Evolutionary conservation across 53 echinoderm and acorn worm genomes (phyloP), one percentile per base, ranked within the genome.

Genomic region (Holothuria leucospilota): DNA sequence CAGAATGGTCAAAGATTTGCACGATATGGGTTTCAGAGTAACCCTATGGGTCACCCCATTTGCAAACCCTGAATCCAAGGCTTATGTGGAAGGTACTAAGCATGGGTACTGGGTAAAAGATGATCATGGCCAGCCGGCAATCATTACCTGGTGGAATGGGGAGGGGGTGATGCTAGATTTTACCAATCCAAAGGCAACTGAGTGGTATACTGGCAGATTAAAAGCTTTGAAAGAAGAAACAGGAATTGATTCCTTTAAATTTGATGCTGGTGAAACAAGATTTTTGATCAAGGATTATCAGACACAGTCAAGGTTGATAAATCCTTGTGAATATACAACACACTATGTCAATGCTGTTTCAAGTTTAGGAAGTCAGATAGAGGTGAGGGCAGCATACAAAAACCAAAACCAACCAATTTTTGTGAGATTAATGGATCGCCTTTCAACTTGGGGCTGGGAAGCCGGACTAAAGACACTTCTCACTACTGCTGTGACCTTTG

Each of bases 11-110:
- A 24, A 67, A 21, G 62, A 80, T 20, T 86, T 96, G 20, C 96
- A 94, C 69, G 88, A 86, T 40, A 85, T 89, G 58, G 90, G 94
- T 25, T 96, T 94, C 80, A 58, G 93, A 23, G 96, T 96, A 24
- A 96, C 93, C 12, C 78, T 92, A 28, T 96, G 96, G 96, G 94
- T 96, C 10, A 86, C 84, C 40, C 96, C 96, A 71, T 96, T 96
- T 78, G 96, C 94, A 0, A 94, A 94, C 81, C 78, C 70, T 2
- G 73, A 87, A 60, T 89, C 94, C 7, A 39, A 94, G 21, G 91
- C 89, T 1, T 94, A 86, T 63, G 40, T 29, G 1, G 96, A 94
- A 39, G 96, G 96, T 21, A 80, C 85, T 15, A 71, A 86, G 23
- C 73, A 77, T 39, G 96, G 94, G 9, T 96, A 94, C 79, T 96